These are phyloP conservation scores for Heterocephalus glaber DNA, from an alignment of 2,113 vertebrate species.

Conservation along the genomic window DNA sequence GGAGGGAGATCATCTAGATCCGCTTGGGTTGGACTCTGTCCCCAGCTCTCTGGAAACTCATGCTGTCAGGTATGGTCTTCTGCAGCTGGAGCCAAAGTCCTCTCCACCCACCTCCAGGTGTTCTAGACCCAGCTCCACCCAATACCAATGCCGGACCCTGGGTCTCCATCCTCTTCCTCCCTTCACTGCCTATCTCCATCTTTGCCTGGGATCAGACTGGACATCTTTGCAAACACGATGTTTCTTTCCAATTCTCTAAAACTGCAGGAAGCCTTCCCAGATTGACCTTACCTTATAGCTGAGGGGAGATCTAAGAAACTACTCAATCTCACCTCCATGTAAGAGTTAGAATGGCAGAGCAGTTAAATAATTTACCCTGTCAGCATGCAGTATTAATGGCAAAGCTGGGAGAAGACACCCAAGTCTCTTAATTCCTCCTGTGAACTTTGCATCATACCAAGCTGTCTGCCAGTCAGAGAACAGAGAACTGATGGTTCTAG, in stretches of 20 bases:
- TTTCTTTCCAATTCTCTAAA: not conserved
- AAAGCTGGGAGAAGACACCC: not conserved
- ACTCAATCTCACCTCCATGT: not conserved
- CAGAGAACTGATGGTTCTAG: not conserved
- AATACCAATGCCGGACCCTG: not conserved
- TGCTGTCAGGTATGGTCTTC: not conserved
- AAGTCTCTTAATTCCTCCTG: not conserved
- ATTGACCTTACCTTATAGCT: not conserved
- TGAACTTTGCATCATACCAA: not conserved
- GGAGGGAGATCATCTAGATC: not conserved
- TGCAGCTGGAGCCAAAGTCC: not conserved
- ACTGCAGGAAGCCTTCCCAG: conserved; percentile 7
- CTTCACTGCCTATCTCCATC: not conserved
- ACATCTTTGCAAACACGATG: not conserved
- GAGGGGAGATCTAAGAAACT: not conserved
- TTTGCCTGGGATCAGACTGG: not conserved
- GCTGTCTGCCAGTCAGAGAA: not conserved
- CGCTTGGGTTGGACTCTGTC: not conserved
- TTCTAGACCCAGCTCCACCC: not conserved
- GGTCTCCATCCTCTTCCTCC: not conserved
- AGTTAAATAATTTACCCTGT: not conserved
- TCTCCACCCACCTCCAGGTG: not conserved
- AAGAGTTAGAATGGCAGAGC: not conserved
- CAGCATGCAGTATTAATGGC: fast-evolving
- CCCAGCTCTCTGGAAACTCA: not conserved